Evolutionary conservation across 1,140 invertebrate species (phyloP), one percentile per base, ranked within the genome.

Genomic region (Cepaea nemoralis): DNA sequence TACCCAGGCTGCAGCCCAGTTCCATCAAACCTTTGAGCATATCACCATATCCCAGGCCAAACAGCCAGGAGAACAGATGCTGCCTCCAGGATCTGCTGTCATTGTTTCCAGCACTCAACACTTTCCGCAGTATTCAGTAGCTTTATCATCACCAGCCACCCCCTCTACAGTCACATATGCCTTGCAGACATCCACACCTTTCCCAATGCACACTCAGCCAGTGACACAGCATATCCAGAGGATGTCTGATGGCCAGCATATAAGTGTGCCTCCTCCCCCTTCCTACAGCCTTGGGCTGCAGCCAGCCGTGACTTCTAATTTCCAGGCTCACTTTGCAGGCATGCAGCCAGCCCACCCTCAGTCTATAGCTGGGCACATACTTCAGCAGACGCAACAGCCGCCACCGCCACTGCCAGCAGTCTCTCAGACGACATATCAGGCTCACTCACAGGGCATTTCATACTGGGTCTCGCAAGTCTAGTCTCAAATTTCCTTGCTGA

Each of bases 21-120:
- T 50, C 59, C 78, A 80, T 22, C 66, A 80, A 77, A 63, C 75
- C 5, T 73, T 80, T 70, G 78, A 80, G 69, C 78, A 80, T 55
- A 73, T 80, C 16, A 24, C 78, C 27, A 42, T 80, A 19, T 80
- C 78, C 33, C 77, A 78, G 63, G 35, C 77, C 1, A 78, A 59
- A 12, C 77, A 67, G n/a, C n/a, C 63, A 1, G 77, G 59, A 42
- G 77, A 78, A 39, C 77, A 78, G 45, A 12, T 78, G 6, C 77
- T 78, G 1, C 19, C 77, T 48, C 77, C 59, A n/a, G 59, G 59
- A 3, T 40, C 78, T 33, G 69, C 78, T 50, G 66, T 80, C 2
- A 80, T 80, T 27, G 69, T 80, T 8, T 80, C 78, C 14, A 80
- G 45, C 69, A 59, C 67, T 8, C 78, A 80, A n/a, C 78, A 66